phyloP scores from a whole-genome alignment of 2,113 vertebrate species.

The Phodopus roborovskii region DNA sequence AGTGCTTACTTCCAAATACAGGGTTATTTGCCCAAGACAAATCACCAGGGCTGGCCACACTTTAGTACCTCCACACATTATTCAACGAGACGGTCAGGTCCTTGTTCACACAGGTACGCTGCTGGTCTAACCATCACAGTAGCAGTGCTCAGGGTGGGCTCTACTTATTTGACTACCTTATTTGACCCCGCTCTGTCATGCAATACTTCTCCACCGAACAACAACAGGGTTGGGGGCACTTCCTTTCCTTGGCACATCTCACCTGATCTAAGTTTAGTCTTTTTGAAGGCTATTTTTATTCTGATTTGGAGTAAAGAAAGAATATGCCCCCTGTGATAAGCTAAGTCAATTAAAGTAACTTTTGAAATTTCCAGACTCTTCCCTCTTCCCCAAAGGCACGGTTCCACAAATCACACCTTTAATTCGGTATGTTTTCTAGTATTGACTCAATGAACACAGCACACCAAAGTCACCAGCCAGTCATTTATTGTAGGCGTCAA shows the following conservation, averaged over 20 bases:
- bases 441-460: conserved; percentile 45
- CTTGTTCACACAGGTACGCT: background rate
- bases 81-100: background rate
- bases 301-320: conserved; percentile 37
- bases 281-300: conserved; percentile 19
- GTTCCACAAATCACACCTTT: background rate
- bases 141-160: background rate
- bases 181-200: background rate
- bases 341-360: conserved; percentile 45
- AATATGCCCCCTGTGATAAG: background rate
- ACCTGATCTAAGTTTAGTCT: background rate
- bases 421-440: conserved; percentile 30
- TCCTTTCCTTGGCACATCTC: background rate
- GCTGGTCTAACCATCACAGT: background rate
- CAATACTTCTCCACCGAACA: background rate
- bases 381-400: background rate
- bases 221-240: background rate
- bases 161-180: background rate
- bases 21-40: background rate
- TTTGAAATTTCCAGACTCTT: conserved; percentile 17
- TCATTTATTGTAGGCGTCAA: conserved; percentile 66
- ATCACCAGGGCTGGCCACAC: background rate
- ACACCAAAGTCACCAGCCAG: conserved; percentile 64
- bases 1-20: background rate
- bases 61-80: background rate